Evolutionary conservation across 2,888 invertebrate species (phyloP).

Genomic region (Linnaemya tessellans): DNA sequence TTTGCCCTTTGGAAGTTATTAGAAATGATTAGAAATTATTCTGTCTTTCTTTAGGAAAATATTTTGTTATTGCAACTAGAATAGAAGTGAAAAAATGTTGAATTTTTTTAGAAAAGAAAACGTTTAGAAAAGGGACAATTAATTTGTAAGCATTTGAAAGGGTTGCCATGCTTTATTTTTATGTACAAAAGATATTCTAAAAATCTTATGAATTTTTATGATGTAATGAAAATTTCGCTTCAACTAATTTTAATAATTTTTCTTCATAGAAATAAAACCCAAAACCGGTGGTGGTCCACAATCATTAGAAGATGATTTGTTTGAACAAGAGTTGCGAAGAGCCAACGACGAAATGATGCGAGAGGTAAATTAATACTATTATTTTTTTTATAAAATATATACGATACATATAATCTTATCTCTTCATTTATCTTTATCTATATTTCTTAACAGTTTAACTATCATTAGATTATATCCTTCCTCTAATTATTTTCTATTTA

Average conservation of each 20-base stretch:
- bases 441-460: slow-evolving; percentile 78
- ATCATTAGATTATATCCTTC: slow-evolving; percentile 77
- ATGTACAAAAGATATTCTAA: slow-evolving; percentile 11
- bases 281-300: slow-evolving; percentile 77
- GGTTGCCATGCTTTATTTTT: slow-evolving; percentile 41
- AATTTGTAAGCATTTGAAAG: background rate
- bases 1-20: too few relatives aligned
- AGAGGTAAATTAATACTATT: slow-evolving; percentile 78
- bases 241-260: slow-evolving; percentile 19
- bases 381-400: background rate
- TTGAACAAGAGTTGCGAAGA: slow-evolving; percentile 80
- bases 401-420: background rate
- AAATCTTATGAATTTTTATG: background rate
- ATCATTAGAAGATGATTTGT: slow-evolving; percentile 75
- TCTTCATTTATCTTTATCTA: slow-evolving; percentile 59
- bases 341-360: slow-evolving; percentile 82
- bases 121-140: too few relatives aligned
- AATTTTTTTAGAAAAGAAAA: too few relatives aligned
- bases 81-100: too few relatives aligned
- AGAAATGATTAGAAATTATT: too few relatives aligned
- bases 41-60: too few relatives aligned
- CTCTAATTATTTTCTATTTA: slow-evolving; percentile 65
- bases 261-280: slow-evolving; percentile 80
- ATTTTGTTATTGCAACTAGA: too few relatives aligned
- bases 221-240: background rate